Evolutionary conservation across 2,113 vertebrate species (phyloP).

Genomic region (Chloropsis cyanopogon): DNA sequence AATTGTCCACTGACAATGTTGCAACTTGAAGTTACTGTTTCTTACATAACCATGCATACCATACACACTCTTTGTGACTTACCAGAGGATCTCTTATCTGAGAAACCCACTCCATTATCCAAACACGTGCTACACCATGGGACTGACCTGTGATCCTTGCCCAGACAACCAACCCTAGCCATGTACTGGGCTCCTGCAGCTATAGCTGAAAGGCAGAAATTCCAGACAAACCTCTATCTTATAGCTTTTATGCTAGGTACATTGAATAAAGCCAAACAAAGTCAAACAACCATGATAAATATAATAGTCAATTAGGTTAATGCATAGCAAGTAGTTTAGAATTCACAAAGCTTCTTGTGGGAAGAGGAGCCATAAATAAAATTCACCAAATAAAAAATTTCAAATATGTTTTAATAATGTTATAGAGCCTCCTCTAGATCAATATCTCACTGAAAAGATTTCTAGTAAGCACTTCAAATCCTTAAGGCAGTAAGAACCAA

Average conservation of each 20-base stretch:
- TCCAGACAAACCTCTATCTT: not conserved
- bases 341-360: not conserved
- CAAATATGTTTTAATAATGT: not conserved
- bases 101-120: not conserved
- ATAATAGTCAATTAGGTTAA: not conserved
- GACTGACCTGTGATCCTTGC: slow-evolving; percentile 66
- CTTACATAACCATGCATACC: not conserved
- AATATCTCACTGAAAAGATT: not conserved
- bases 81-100: not conserved
- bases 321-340: not conserved
- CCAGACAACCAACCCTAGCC: not conserved
- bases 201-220: slow-evolving; percentile 28
- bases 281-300: not conserved
- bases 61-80: not conserved
- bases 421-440: not conserved
- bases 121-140: slow-evolving; percentile 62
- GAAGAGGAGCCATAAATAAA: not conserved
- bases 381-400: not conserved
- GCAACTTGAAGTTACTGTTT: not conserved
- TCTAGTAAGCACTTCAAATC: not conserved
- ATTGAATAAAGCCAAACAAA: not conserved
- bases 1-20: not conserved
- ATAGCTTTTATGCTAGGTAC: not conserved
- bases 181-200: not conserved
- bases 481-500: not conserved